A percentile compares a stretch with the other conserved stretches of the same genome.
Evolutionary conservation across 2,113 vertebrate genomes (phyloP).

Genomic region (Hyperopisus bebe): DNA sequence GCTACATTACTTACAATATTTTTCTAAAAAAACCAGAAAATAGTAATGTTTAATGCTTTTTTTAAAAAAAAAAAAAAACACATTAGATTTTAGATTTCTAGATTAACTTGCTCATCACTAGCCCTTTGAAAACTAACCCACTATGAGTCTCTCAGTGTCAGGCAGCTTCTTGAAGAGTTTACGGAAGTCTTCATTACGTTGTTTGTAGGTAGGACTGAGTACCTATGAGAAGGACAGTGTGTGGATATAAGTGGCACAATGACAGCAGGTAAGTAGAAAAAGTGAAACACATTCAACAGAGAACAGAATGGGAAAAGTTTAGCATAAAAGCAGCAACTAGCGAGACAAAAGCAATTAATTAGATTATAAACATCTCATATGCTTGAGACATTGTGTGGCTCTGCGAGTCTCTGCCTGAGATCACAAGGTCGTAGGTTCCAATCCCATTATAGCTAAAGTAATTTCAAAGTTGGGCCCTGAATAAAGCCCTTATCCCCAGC

Average conservation of each 20-base stretch:
- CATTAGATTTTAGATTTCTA: not conserved
- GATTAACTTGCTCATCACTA: not conserved
- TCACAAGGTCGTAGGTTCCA: not conserved
- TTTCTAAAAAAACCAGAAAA: not conserved
- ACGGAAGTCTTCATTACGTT: constrained; percentile 83
- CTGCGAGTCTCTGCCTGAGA: not conserved
- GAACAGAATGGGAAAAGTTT: not conserved
- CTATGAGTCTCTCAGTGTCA: constrained; percentile 78
- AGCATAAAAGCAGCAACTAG: not conserved
- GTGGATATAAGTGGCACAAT: not conserved
- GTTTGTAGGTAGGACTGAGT: constrained; percentile 85
- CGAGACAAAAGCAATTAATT: constrained; percentile 8
- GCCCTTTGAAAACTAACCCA: constrained; percentile 62
- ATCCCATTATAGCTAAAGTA: not conserved
- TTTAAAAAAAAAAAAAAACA: not conserved
- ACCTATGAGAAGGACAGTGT: constrained; percentile 54
- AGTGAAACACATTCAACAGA: not conserved
- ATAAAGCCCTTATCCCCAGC: not conserved
- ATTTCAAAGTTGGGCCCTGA: not conserved
- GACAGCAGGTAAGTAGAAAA: not conserved
- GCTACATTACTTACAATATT: not conserved
- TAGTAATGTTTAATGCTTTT: not conserved
- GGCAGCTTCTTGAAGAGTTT: constrained; percentile 85
- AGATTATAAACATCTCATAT: not conserved
- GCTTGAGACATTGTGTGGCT: not conserved